Percentiles rank a stretch among this genome's conserved stretches.
These are phyloP conservation scores for Fopius arisanus DNA, from an alignment of 1,140 invertebrate species.

Conservation along the genomic window DNA sequence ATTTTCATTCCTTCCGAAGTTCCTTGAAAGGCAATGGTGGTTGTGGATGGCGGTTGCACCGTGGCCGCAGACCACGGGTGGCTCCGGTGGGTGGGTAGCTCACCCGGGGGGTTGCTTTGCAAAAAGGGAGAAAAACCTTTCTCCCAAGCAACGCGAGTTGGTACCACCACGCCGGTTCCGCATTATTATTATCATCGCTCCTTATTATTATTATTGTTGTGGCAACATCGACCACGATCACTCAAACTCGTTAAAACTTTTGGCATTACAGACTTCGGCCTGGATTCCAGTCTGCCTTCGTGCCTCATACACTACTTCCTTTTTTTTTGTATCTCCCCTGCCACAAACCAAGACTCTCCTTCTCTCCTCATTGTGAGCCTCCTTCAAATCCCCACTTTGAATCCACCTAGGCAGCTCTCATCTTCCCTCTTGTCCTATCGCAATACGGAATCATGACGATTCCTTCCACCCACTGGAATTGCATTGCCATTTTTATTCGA, in stretches of 20 bases:
- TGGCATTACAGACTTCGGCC: constrained; percentile 56
- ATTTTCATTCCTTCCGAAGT: constrained; percentile 28
- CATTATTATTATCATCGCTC: constrained; percentile 46
- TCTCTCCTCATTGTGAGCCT: neutral
- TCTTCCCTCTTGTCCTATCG: constrained; percentile 16
- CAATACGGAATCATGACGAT: constrained; percentile 21
- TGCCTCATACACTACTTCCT: constrained; percentile 35
- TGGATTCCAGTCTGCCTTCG: constrained; percentile 51
- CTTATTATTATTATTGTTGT: constrained; percentile 60
- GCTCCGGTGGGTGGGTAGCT: neutral
- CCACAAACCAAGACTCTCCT: neutral
- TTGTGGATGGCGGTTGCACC: constrained; percentile 15
- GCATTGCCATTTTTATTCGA: constrained; percentile 10
- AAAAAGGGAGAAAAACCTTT: constrained; percentile 36
- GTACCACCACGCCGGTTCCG: constrained; percentile 45
- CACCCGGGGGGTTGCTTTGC: neutral
- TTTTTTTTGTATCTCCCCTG: neutral
- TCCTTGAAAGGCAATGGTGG: constrained; percentile 22
- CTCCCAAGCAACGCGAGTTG: constrained; percentile 46
- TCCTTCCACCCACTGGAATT: constrained; percentile 2
- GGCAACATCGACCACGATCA: constrained; percentile 61
- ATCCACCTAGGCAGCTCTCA: neutral
- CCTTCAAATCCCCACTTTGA: neutral
- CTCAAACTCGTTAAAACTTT: constrained; percentile 66
- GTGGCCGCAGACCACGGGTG: constrained; percentile 19